Percentiles rank a stretch among this genome's conserved stretches.
phyloP scores from a whole-genome alignment of 2,797 vertebrate genomes.

The Channa striata region DNA sequence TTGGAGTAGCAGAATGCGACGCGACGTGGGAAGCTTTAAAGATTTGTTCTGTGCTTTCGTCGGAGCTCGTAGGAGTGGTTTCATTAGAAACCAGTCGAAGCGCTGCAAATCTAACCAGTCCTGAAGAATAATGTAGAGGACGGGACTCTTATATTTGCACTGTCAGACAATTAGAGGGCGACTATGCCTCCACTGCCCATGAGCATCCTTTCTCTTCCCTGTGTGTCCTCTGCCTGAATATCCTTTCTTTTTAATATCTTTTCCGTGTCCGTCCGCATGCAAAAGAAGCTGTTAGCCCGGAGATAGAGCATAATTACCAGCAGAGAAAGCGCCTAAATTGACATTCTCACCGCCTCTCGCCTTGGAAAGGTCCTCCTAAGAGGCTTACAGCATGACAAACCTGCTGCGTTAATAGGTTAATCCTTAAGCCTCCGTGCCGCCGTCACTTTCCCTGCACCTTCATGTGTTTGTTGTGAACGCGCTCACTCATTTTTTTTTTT shows the following conservation, averaged over 20 bases:
- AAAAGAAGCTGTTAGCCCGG: constrained; percentile 57
- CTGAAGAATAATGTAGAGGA: constrained; percentile 1
- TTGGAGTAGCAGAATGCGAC: not conserved
- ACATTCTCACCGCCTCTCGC: constrained; percentile 68
- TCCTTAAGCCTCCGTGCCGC: constrained; percentile 57
- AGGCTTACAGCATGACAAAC: constrained; percentile 75
- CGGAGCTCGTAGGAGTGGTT: no score
- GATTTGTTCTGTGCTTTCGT: constrained; percentile 2
- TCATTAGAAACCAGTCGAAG: not conserved
- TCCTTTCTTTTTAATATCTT: constrained; percentile 42
- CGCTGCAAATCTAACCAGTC: not conserved
- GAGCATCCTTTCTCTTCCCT: constrained; percentile 9
- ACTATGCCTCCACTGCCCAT: not conserved
- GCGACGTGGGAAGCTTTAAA: not conserved
- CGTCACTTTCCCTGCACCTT: constrained; percentile 49
- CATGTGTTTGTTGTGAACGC: constrained; percentile 40
- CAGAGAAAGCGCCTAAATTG: constrained; percentile 71
- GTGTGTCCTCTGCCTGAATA: constrained; percentile 26
- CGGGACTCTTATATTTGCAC: constrained; percentile 9
- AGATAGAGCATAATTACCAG: constrained; percentile 68
- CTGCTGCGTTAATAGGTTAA: constrained; percentile 72
- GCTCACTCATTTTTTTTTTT: constrained; percentile 23
- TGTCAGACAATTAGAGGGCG: constrained; percentile 31
- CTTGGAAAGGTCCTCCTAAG: constrained; percentile 68
- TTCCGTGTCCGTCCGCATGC: constrained; percentile 38